Evolutionary conservation across 2,888 invertebrate genomes (phyloP).

Genomic region (Cenopis cana): DNA sequence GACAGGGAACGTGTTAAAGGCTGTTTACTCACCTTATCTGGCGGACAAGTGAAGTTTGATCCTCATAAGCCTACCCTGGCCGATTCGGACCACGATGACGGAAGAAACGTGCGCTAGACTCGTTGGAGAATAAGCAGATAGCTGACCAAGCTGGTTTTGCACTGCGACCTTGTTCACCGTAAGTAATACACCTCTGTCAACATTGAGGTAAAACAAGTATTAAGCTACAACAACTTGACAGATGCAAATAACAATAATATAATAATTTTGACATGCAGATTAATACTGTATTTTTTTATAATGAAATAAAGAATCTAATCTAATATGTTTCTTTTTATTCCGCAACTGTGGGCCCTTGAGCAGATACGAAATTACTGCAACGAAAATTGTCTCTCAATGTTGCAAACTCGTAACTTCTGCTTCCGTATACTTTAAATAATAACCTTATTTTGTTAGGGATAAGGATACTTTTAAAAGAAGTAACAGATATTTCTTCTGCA

Average conservation of each 20-base stretch:
- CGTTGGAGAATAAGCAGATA: background rate
- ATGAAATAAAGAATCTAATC: no score
- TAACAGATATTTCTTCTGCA: conserved; percentile 54
- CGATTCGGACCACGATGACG: background rate
- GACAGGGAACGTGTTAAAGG: no score
- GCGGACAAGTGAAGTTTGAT: background rate
- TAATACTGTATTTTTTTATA: no score
- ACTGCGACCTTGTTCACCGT: background rate
- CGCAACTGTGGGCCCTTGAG: conserved; percentile 44
- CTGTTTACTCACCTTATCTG: background rate
- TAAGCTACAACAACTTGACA: no score
- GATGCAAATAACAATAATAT: no score
- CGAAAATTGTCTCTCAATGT: conserved; percentile 48
- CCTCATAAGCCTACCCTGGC: no score
- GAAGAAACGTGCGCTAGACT: background rate
- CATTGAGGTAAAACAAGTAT: background rate
- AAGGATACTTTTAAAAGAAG: background rate
- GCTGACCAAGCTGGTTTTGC: background rate
- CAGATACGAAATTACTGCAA: conserved; percentile 54
- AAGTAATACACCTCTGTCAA: background rate
- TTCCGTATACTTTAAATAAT: background rate
- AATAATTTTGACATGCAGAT: no score
- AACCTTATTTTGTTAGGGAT: background rate
- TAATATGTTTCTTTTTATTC: no score
- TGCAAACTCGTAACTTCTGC: conserved; percentile 5